A percentile compares a stretch with the other conserved stretches of the same genome.
These are phyloP conservation scores for Oceanodroma tethys DNA, from an alignment of 2,113 vertebrate species.

Conservation along the genomic window DNA sequence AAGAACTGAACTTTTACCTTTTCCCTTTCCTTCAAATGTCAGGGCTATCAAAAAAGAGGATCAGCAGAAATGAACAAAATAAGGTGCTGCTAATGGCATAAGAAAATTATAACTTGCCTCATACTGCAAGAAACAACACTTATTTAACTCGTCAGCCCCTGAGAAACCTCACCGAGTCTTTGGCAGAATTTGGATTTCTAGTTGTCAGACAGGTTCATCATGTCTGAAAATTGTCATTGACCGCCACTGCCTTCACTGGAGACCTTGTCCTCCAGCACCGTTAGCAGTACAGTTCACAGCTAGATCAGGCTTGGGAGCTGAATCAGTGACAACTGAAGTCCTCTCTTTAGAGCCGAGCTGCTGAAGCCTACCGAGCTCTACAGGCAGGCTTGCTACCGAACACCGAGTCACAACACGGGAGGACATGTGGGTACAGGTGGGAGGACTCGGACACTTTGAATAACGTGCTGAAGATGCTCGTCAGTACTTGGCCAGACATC, in stretches of 20 bases:
- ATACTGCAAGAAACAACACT: not conserved
- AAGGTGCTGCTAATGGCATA: not conserved
- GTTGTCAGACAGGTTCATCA: rapidly evolving
- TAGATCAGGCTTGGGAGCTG: rapidly evolving
- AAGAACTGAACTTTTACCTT: not conserved
- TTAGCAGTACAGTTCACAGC: not conserved
- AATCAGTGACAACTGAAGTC: rapidly evolving
- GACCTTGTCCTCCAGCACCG: not conserved
- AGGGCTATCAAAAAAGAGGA: not conserved
- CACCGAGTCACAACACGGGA: rapidly evolving
- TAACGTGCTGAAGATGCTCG: rapidly evolving
- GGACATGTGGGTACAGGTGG: rapidly evolving
- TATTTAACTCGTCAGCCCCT: not conserved
- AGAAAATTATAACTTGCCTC: not conserved
- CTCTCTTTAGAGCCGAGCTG: not conserved
- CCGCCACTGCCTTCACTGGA: rapidly evolving
- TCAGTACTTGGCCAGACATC: rapidly evolving
- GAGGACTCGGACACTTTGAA: rapidly evolving
- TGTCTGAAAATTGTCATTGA: rapidly evolving
- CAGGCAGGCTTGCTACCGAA: rapidly evolving
- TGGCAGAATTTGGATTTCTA: not conserved
- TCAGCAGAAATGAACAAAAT: not conserved
- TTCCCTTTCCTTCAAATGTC: not conserved
- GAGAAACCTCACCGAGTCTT: not conserved
- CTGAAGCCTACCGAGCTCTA: rapidly evolving